Evolutionary conservation across 2,797 vertebrate genomes (phyloP), one percentile per base, ranked within the genome.

Genomic region (Epinephelus coioides): DNA sequence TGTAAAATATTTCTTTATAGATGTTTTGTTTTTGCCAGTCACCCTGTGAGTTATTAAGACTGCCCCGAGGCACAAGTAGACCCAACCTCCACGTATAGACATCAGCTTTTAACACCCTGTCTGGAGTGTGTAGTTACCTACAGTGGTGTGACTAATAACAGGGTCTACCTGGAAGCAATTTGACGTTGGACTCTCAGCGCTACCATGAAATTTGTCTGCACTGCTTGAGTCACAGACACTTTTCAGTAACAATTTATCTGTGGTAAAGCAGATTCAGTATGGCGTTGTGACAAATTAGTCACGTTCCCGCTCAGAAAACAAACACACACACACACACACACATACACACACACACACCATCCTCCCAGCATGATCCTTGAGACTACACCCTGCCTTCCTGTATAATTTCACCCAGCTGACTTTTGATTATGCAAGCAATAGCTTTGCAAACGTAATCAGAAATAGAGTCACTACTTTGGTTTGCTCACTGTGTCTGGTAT

Each of bases 121-220:
- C 84, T 91, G 85, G 50, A 92, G 86, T 86, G 91, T 92, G 86
- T 89, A 93, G 77, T 93, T 94, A 88, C 53, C 81, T 80, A 64
- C 85, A 73, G 85, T 76, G 85, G 82, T 85, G 82, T 70, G 87
- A 85, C 89, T 94, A 93, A 93, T 94, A 85, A 94, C 90, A 93
- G 92, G 86, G 75, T 94, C 87, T 91, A 91, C 93, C 86, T 92
- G 88, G 88, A 92, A 93, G 89, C 89, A 87, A 85, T 93, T 87
- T 91, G 82, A 90, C 82, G 72, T 83, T 13, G 81, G 89, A 83
- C 90, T 89, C 85, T 73, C 54, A 6, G 83, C 76, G 15, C 86
- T 79, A 88, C 86, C 60, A 71, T 93, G 88, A 93, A 87, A 88
- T 93, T 92, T 91, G 88, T 92, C 91, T 92, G 82, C 77, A 2